phyloP scores from a whole-genome alignment of 2,113 vertebrate genomes.

The Archilochus colubris region DNA sequence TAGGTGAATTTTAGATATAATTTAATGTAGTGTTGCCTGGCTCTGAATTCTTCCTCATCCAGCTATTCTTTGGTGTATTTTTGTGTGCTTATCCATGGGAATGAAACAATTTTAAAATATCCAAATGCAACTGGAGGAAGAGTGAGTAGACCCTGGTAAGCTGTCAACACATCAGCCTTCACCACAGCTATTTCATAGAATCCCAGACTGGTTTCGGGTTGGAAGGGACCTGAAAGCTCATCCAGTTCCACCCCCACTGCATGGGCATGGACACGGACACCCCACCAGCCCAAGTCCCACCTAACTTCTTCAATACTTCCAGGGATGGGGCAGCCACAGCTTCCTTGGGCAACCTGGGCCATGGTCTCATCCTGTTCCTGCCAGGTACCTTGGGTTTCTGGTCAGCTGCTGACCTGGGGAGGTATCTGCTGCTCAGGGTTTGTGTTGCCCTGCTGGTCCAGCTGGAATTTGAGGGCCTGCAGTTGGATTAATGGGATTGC shows the following conservation, averaged over 20 bases:
- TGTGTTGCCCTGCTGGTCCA: background rate
- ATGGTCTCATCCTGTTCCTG: background rate
- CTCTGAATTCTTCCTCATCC: background rate
- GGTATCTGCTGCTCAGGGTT: background rate
- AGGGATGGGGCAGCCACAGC: too few species aligned
- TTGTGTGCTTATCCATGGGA: background rate
- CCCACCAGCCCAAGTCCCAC: too few species aligned
- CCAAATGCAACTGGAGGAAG: background rate
- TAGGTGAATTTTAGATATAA: background rate
- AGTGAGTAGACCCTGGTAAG: background rate
- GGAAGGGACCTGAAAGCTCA: too few species aligned
- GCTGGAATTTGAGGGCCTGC: background rate
- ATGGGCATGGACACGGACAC: too few species aligned
- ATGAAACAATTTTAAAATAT: background rate
- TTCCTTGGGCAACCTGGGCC: too few species aligned
- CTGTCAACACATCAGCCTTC: background rate
- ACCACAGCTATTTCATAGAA: background rate
- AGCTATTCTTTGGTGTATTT: background rate
- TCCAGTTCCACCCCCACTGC: too few species aligned
- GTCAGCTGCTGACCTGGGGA: background rate
- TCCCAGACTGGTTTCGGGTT: too few species aligned
- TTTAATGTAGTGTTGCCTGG: background rate
- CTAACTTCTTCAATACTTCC: too few species aligned
- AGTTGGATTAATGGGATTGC: background rate
- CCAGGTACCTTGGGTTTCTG: accelerated